Evolutionary conservation across 1,140 invertebrate genomes (phyloP).

Genomic region (Achroia grisella): DNA sequence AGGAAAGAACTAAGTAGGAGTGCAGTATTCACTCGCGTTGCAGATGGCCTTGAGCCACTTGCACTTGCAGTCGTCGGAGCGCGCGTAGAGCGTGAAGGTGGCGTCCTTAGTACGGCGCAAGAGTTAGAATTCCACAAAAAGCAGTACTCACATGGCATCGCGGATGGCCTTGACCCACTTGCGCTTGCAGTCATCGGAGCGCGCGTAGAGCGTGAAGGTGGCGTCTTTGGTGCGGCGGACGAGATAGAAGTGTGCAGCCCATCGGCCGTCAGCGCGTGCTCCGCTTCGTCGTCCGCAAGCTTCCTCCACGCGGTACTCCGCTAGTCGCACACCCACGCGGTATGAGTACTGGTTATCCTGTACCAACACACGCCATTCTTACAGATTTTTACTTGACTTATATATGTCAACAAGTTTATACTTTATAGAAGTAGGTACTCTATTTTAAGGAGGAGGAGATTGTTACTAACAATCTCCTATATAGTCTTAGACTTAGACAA

Average conservation of each 20-base stretch:
- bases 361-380: no score
- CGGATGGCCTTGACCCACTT: slow-evolving; percentile 95
- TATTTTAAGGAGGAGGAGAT: no score
- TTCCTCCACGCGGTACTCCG: slow-evolving; percentile 92
- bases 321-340: slow-evolving; percentile 88
- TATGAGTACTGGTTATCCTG: slow-evolving; percentile 95
- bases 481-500: no score
- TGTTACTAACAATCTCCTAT: no score
- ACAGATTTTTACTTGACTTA: no score
- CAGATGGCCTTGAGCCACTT: slow-evolving; percentile 95
- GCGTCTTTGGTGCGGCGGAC: slow-evolving; percentile 87
- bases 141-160: slow-evolving; percentile 87
- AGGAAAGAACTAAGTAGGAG: no score
- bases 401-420: no score
- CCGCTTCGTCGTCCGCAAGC: slow-evolving; percentile 71
- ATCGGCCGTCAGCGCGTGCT: slow-evolving; percentile 80
- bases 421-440: no score
- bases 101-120: slow-evolving; percentile 80
- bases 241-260: slow-evolving; percentile 88
- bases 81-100: slow-evolving; percentile 92
- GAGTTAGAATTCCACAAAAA: background rate
- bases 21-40: slow-evolving; percentile 85
- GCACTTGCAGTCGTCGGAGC: slow-evolving; percentile 89
- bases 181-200: slow-evolving; percentile 89
- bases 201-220: slow-evolving; percentile 92